Base-by-base conservation (phyloP, 2,797 vertebrate species). In the Ptychadena robeensis region DNA sequence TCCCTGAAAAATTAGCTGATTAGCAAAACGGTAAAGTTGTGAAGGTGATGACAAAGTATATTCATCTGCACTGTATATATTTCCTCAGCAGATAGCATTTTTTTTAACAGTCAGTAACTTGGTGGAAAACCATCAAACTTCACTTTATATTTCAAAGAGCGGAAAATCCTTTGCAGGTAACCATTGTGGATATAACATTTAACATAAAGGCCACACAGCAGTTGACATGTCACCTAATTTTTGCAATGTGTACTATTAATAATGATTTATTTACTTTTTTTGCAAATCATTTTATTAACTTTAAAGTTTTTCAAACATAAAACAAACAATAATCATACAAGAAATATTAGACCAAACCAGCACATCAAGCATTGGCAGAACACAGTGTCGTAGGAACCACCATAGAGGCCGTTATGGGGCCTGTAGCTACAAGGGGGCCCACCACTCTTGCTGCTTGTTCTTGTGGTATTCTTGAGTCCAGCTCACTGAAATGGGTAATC, bases 11-110 rank as follows among this genome's bases (percentile, higher is more conserved):
- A 87, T 67, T 86, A 76, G 73, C 83, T 86, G 65, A 78, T 68
- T 66, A 71, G 48, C 25, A 7, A 37, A 0, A 71, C 76, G 2
- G 78, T 73, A 75, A 77, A 9, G 68, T 28, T 83, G 61, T 81
- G 9, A 57, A 30, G 27, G 70, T 66, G 87, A 87, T 83, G 87
- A 87, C 86, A 91, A 86, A 89, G 87, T 53, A 25, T 53, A 38
- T n/a, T 85, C 79, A 86, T 77, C 79, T 65, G 82, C 31, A 85
- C 82, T 48, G 2, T 27, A 85, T 37, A 35, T 35, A 80, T 86
- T 92, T 91, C 90, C 90, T 87, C 14, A 64, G 44, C 65, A 0
- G 85, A 88, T 64, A 90, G 73, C 32, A 66, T 32, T 1, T 0
- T 1, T 0, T 3, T 53, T n/a, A 53, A 22, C 79, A 87, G 66